These are phyloP conservation scores for Portevinia maculata DNA, from an alignment of 2,888 invertebrate genomes.

Conservation along the genomic window DNA sequence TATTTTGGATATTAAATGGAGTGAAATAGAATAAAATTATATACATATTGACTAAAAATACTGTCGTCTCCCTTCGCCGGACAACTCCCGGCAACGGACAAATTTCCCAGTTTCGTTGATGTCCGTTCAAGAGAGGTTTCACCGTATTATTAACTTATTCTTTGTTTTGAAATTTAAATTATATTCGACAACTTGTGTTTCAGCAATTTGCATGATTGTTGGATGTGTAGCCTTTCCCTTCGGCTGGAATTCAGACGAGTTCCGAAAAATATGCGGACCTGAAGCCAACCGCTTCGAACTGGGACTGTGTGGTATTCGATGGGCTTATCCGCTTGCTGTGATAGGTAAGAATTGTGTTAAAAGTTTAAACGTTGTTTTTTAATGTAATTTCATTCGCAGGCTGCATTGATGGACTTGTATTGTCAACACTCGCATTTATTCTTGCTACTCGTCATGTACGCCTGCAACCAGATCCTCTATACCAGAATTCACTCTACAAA, in stretches of 20 bases:
- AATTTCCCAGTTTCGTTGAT: no score
- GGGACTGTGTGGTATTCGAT: conserved; percentile 94
- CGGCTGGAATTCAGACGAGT: conserved; percentile 93
- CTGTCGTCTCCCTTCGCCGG: no score
- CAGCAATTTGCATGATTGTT: conserved; percentile 93
- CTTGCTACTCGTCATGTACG: conserved; percentile 94
- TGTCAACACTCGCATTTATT: conserved; percentile 95
- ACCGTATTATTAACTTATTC: no score
- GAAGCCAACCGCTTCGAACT: conserved; percentile 89
- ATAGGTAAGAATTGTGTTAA: conserved; percentile 85
- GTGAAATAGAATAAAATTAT: no score
- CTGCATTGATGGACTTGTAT: conserved; percentile 91
- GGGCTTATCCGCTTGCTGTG: conserved; percentile 96
- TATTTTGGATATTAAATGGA: no score
- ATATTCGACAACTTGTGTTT: conserved; percentile 77
- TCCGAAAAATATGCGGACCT: conserved; percentile 93
- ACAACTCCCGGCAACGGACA: no score
- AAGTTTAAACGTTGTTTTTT: not conserved
- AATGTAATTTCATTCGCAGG: conserved; percentile 78
- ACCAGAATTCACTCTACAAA: conserved; percentile 88
- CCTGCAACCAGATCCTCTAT: conserved; percentile 91
- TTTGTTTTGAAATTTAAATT: no score
- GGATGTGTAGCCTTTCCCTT: conserved; percentile 95
- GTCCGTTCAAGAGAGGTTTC: no score
- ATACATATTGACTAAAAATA: no score